Percentiles rank a stretch among this genome's conserved stretches.
These are phyloP conservation scores for Gorsachius magnificus DNA, from an alignment of 2,797 vertebrate species.

Conservation along the genomic window DNA sequence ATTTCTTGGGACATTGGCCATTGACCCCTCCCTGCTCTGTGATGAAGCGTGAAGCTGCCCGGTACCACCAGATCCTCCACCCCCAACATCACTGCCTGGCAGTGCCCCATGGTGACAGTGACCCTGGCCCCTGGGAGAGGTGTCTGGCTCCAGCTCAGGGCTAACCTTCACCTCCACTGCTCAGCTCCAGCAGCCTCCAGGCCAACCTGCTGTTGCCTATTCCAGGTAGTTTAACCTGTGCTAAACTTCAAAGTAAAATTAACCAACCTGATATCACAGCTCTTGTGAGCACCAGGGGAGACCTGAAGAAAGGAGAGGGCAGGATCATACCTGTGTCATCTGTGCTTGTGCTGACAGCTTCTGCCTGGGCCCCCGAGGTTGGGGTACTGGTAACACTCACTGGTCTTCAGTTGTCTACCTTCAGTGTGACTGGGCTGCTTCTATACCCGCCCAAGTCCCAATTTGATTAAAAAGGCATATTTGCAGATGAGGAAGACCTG, in stretches of 20 bases:
- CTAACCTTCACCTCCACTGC: background rate
- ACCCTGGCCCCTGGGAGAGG: background rate
- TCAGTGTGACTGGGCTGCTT: background rate
- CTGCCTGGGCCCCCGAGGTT: background rate
- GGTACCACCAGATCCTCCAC: background rate
- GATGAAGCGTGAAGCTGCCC: background rate
- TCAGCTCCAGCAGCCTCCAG: background rate
- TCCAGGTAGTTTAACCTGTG: background rate
- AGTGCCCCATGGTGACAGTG: background rate
- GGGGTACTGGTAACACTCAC: background rate
- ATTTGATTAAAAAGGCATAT: background rate
- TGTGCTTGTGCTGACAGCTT: background rate
- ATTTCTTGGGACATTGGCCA: background rate
- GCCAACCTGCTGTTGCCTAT: background rate
- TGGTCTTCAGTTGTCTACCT: background rate
- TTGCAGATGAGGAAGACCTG: background rate
- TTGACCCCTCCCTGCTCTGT: background rate
- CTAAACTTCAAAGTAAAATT: background rate
- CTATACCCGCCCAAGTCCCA: background rate
- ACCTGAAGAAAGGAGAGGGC: background rate
- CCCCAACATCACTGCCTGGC: background rate
- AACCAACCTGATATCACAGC: background rate
- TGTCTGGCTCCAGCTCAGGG: background rate
- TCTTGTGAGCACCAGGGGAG: background rate
- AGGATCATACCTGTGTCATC: background rate